Conservation (phyloP, 1,140 invertebrate genomes). For the Mya arenaria region DNA sequence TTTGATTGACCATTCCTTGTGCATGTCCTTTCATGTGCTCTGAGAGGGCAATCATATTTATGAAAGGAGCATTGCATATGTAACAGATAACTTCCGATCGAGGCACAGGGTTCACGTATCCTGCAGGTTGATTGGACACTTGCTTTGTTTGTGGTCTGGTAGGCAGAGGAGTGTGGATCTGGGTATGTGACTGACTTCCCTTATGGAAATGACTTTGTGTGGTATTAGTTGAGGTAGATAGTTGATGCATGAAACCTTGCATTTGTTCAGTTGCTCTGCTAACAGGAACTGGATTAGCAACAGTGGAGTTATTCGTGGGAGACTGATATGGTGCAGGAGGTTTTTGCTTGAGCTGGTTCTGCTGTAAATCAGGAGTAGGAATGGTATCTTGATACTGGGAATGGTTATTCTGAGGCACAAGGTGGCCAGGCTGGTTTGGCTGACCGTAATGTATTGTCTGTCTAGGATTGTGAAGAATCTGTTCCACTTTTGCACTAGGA, state of each 20-base stretch:
- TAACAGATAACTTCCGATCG: conserved; percentile 18
- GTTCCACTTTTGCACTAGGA: not conserved
- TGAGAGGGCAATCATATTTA: conserved; percentile 16
- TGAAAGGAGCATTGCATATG: conserved; percentile 18
- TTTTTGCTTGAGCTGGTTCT: not conserved
- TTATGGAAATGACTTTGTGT: not conserved
- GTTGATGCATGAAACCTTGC: not conserved
- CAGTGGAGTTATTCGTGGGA: not conserved
- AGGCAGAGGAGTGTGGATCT: not conserved
- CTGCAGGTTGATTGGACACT: too few species aligned
- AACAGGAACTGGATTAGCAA: not conserved
- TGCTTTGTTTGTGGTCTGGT: too few species aligned
- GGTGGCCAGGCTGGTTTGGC: not conserved
- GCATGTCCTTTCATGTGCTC: conserved; percentile 39
- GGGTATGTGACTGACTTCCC: not conserved
- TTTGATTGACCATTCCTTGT: conserved; percentile 28
- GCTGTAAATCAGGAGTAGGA: not conserved
- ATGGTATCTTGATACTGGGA: not conserved
- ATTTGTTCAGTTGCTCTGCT: not conserved
- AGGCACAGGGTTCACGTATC: too few species aligned
- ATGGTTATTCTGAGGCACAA: not conserved
- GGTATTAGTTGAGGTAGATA: not conserved
- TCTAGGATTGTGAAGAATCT: not conserved
- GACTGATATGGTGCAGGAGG: not conserved
- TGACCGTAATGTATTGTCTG: not conserved